phyloP scores from a whole-genome alignment of 2,113 vertebrate species.

The Mastomys natalensis region DNA sequence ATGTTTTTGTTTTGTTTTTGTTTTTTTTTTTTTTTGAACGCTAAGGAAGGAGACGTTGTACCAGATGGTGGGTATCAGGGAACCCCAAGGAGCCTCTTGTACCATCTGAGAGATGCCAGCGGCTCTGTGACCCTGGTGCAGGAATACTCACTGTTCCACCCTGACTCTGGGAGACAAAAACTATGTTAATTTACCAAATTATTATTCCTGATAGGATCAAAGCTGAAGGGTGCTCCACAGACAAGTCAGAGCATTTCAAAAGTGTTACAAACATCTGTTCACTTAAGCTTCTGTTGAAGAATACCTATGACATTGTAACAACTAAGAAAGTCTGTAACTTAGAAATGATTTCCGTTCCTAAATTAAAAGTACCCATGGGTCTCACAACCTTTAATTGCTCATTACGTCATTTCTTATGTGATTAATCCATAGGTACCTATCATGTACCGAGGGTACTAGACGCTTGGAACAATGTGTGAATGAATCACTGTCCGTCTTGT shows the following conservation, averaged over 20 bases:
- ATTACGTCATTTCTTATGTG: background rate
- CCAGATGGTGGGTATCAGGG: background rate
- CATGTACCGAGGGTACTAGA: background rate
- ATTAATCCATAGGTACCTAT: background rate
- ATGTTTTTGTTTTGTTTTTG: background rate
- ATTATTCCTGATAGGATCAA: background rate
- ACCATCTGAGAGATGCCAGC: background rate
- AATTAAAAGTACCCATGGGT: background rate
- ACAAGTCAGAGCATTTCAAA: background rate
- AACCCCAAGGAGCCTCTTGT: background rate
- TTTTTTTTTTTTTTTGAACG: background rate
- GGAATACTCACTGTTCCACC: background rate
- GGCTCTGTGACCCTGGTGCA: background rate
- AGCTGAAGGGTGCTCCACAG: background rate
- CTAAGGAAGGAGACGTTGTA: background rate
- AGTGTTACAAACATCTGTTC: background rate
- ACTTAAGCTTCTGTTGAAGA: background rate
- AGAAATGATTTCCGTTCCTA: slow-evolving; percentile 11
- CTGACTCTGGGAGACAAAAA: background rate
- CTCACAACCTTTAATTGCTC: background rate
- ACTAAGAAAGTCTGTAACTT: background rate
- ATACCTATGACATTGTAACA: background rate
- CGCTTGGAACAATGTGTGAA: background rate
- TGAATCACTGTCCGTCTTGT: background rate
- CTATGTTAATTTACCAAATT: background rate